Evolutionary conservation across 2,888 invertebrate species (phyloP), one percentile per base, ranked within the genome.

Genomic region (Silvanus unidentatus): DNA sequence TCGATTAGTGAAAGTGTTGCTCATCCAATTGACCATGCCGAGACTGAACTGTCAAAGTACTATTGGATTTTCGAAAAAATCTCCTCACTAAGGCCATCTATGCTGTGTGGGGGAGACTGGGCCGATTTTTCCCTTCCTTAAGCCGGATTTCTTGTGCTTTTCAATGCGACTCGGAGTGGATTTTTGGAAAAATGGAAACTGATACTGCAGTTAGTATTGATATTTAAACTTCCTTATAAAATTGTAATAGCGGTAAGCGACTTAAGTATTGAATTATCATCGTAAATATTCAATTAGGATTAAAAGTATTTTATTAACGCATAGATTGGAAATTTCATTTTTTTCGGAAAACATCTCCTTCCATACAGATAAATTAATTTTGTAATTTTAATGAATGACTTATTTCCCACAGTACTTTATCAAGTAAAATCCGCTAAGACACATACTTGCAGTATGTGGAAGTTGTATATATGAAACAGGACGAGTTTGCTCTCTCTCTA

Each of bases 151-250:
- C n/a, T n/a, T n/a, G n/a, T n/a, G n/a, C n/a, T n/a, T n/a, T n/a
- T n/a, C n/a, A n/a, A n/a, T n/a, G n/a, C n/a, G n/a, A n/a, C n/a
- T n/a, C n/a, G 22, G 22, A 22, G 4, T 22, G 22, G 8, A 5
- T 22, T 22, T 22, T 22, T 8, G 32, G n/a, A 32, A 32, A 32
- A 38, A 60, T 60, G 60, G 60, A 60, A 48, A 50, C 58, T 39
- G 60, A 60, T 44, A 50, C 56, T 40, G 60, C 60, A 57, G 60
- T 60, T 49, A 44, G 60, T 60, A 60, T 53, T n/a, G n/a, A n/a
- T 32, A 10, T 38, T 42, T 15, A 14, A 38, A n/a, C n/a, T n/a
- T n/a, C n/a, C n/a, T n/a, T n/a, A n/a, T n/a, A n/a, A n/a, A n/a
- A n/a, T n/a, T n/a, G n/a, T n/a, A n/a, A n/a, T n/a, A n/a, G n/a